These are phyloP conservation scores for Ctenosaura bakeri DNA, from an alignment of 2,797 vertebrate species.

Conservation along the genomic window DNA sequence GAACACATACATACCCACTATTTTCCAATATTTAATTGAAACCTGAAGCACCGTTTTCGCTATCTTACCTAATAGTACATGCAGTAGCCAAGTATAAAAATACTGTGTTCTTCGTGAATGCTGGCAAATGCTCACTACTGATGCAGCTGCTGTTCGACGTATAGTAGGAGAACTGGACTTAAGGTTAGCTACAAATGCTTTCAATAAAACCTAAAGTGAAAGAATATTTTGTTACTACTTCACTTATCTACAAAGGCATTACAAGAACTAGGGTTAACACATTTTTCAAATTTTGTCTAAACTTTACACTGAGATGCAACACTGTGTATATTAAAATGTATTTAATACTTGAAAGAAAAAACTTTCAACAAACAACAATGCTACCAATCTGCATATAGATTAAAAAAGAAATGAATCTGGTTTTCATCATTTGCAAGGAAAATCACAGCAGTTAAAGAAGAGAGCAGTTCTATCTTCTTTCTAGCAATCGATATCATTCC, in stretches of 20 bases:
- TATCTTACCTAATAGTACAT: conserved; percentile 90
- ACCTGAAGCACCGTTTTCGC: neutral
- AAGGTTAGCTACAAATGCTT: conserved; percentile 94
- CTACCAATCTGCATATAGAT: neutral
- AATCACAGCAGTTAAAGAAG: neutral
- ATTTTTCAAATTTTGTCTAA: neutral
- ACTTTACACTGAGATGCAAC: neutral
- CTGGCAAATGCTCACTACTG: conserved; percentile 92
- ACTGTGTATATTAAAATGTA: too few relatives aligned
- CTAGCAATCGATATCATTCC: neutral
- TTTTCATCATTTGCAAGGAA: neutral
- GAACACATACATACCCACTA: neutral
- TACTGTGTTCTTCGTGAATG: conserved; percentile 92
- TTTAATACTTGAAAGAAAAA: neutral
- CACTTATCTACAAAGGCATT: neutral
- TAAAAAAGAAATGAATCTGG: neutral
- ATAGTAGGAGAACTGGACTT: conserved; percentile 94
- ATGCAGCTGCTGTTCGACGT: conserved; percentile 92
- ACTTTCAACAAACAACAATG: neutral
- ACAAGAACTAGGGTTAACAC: neutral
- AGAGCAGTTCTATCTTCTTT: neutral
- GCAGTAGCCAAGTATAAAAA: conserved; percentile 98
- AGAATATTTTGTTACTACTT: neutral
- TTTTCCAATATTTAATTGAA: neutral
- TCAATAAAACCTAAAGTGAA: conserved; percentile 87